These are phyloP conservation scores for Paratrypauchen microcephalus DNA, from an alignment of 2,797 vertebrate species.

Conservation along the genomic window DNA sequence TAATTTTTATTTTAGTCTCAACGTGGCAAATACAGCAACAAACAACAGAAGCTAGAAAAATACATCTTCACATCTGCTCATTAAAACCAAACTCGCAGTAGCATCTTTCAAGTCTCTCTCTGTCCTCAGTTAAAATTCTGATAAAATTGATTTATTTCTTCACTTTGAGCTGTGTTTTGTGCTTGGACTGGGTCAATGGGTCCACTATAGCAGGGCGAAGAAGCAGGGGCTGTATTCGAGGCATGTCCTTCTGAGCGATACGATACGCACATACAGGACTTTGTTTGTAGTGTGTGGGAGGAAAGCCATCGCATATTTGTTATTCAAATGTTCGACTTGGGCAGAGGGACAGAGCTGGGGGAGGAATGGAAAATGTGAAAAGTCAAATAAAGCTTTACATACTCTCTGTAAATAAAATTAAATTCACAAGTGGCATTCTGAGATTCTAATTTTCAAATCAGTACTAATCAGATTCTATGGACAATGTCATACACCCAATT, in stretches of 20 bases:
- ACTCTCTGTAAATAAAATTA: background rate
- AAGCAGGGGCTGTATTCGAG: conserved; percentile 47
- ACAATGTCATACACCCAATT: no score
- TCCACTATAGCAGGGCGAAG: conserved; percentile 51
- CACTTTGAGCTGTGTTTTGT: conserved; percentile 35
- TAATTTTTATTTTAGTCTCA: no score
- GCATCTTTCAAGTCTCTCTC: conserved; percentile 16
- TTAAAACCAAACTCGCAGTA: conserved; percentile 14
- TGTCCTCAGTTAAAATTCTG: background rate
- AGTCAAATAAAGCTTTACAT: background rate
- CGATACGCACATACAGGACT: conserved; percentile 60
- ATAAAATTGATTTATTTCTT: conserved; percentile 32
- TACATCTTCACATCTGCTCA: conserved; percentile 7
- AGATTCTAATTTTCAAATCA: no score
- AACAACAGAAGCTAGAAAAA: conserved; percentile 3
- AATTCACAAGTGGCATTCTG: no score
- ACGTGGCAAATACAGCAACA: no score
- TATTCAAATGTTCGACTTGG: conserved; percentile 73
- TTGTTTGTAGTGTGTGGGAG: conserved; percentile 66
- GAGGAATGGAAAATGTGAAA: background rate
- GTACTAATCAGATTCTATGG: no score
- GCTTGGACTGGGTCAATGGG: conserved; percentile 33
- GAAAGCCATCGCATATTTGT: conserved; percentile 72
- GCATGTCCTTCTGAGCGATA: conserved; percentile 32
- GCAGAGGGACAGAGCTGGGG: background rate